A percentile compares a stretch with the other conserved stretches of the same genome.
phyloP scores from a whole-genome alignment of 2,797 vertebrate genomes.

The Onychomys leucogaster region DNA sequence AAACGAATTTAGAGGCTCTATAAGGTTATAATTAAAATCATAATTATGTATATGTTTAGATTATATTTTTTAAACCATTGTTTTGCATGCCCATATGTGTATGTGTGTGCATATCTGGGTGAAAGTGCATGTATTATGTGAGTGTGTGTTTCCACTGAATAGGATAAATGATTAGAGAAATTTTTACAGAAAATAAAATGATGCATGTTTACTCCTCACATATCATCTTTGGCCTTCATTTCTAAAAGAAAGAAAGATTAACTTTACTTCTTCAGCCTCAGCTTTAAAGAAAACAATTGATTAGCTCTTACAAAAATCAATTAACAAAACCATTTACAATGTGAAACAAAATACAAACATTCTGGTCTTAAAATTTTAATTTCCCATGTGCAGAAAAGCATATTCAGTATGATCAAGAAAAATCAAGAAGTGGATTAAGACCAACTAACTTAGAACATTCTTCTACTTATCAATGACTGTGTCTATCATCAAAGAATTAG shows the following conservation, averaged over 20 bases:
- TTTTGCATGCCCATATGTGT: background rate
- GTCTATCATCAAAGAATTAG: background rate
- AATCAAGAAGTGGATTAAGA: background rate
- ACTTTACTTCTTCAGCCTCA: background rate
- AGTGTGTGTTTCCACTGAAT: background rate
- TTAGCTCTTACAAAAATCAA: constrained; percentile 29
- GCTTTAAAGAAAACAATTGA: background rate
- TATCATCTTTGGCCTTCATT: background rate
- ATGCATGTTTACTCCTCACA: background rate
- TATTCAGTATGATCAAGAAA: background rate
- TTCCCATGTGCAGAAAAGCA: background rate
- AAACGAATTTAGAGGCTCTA: background rate
- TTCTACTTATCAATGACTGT: constrained; percentile 27
- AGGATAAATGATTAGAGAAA: background rate
- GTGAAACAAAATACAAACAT: background rate
- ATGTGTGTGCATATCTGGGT: background rate
- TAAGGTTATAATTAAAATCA: background rate
- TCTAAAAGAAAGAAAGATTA: background rate
- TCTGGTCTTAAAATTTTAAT: constrained; percentile 18
- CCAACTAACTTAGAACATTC: background rate
- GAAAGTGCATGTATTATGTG: background rate
- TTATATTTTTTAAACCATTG: constrained; percentile 34
- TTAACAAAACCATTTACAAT: constrained; percentile 48
- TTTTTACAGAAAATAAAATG: background rate
- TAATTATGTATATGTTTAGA: background rate